Evolutionary conservation across 2,113 vertebrate species (phyloP).

Genomic region (Atractosteus spatula): DNA sequence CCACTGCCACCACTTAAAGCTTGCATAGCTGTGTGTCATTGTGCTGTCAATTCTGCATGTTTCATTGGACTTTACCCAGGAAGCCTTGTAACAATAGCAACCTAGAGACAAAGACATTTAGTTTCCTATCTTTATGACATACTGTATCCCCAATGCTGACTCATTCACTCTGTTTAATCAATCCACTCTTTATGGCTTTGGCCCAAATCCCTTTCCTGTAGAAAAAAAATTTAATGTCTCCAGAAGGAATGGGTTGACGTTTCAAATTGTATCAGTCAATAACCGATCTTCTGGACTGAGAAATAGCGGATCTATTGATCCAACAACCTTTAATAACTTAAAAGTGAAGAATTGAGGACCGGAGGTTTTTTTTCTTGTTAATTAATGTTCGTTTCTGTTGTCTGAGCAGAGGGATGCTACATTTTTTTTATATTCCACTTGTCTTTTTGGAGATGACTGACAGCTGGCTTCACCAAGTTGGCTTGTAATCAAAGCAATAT

Average conservation of each 20-base stretch:
- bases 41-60: too few species aligned
- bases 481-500: conserved; percentile 3
- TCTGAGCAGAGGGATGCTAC: not conserved
- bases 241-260: too few species aligned
- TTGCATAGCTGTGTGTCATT: too few species aligned
- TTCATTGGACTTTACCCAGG: not conserved
- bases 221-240: too few species aligned
- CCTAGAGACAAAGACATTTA: not conserved
- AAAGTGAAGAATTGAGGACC: conserved; percentile 4
- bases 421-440: conserved; percentile 2
- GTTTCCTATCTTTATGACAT: not conserved
- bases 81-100: not conserved
- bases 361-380: not conserved
- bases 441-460: conserved; percentile 8
- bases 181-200: too few species aligned
- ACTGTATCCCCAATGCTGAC: not conserved
- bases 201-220: too few species aligned
- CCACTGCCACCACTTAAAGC: too few species aligned
- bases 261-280: not conserved
- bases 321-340: not conserved
- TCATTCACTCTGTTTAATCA: too few species aligned
- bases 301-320: not conserved
- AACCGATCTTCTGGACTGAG: not conserved
- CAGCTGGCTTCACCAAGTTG: not conserved
- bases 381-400: not conserved